These are phyloP conservation scores for Ia io DNA, from an alignment of 2,113 vertebrate species.

Conservation along the genomic window DNA sequence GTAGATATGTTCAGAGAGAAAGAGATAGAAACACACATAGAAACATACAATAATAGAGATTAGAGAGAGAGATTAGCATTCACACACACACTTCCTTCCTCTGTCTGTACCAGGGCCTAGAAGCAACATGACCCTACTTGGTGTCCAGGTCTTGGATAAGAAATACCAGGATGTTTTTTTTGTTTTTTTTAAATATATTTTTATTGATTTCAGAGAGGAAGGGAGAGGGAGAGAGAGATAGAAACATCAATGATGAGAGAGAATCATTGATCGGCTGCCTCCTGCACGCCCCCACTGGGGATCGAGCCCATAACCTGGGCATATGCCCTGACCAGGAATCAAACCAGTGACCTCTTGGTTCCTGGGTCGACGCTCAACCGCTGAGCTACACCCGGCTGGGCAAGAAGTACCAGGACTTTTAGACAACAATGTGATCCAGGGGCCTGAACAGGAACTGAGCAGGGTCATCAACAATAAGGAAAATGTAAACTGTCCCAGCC, in stretches of 20 bases:
- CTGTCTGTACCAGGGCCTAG: background rate
- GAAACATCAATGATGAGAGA: background rate
- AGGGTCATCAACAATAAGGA: background rate
- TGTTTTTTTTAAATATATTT: no score
- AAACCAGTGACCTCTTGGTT: no score
- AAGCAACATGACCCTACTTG: background rate
- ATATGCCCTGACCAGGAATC: no score
- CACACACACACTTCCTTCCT: background rate
- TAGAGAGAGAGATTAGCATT: background rate
- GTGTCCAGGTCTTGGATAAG: background rate
- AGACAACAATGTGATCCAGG: background rate
- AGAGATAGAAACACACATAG: background rate
- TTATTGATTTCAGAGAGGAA: no score
- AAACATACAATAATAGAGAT: background rate
- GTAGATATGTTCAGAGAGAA: background rate
- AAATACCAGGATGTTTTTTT: background rate
- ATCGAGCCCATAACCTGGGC: no score
- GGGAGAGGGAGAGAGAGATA: no score
- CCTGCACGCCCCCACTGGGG: no score
- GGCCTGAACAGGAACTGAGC: background rate
- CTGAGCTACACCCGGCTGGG: no score
- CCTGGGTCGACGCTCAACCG: no score
- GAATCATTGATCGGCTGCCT: no score
- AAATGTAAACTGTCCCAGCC: background rate
- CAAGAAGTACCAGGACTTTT: background rate